phyloP scores from a whole-genome alignment of 2,113 vertebrate species.

The Acrocephalus kingi region DNA sequence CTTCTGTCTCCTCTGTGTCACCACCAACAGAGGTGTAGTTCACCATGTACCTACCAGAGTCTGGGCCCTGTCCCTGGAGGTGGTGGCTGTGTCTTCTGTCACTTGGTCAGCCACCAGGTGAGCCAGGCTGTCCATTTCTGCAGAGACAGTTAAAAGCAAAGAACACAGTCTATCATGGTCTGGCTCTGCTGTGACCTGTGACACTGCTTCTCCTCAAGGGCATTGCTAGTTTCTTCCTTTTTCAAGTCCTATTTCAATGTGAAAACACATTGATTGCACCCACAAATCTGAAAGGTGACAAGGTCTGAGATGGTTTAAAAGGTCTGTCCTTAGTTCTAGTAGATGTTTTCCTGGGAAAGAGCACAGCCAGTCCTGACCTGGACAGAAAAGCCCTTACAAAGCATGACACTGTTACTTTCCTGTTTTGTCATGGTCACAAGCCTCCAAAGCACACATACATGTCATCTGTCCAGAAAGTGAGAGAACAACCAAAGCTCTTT shows the following conservation, averaged over 20 bases:
- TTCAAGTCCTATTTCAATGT: background rate
- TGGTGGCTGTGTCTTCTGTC: conserved; percentile 78
- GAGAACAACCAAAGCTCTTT: background rate
- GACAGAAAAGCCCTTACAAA: background rate
- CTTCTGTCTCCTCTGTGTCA: conserved; percentile 66
- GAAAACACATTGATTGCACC: background rate
- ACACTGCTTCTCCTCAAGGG: background rate
- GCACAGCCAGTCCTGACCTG: background rate
- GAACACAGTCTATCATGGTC: background rate
- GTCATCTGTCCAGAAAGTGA: background rate
- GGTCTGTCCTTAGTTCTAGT: background rate
- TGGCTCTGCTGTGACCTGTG: background rate
- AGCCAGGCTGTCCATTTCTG: conserved; percentile 66
- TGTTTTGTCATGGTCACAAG: background rate
- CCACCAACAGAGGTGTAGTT: conserved; percentile 76
- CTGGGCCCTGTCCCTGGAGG: conserved; percentile 78
- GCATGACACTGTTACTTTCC: background rate
- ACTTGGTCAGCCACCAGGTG: conserved; percentile 74
- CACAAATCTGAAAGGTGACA: background rate
- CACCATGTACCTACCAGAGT: conserved; percentile 82
- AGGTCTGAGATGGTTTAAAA: background rate
- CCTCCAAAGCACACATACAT: background rate
- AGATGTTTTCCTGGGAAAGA: background rate
- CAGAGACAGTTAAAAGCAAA: background rate
- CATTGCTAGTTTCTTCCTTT: background rate